Base-by-base conservation (phyloP, 2,797 vertebrate genomes). In the Betta splendens region DNA sequence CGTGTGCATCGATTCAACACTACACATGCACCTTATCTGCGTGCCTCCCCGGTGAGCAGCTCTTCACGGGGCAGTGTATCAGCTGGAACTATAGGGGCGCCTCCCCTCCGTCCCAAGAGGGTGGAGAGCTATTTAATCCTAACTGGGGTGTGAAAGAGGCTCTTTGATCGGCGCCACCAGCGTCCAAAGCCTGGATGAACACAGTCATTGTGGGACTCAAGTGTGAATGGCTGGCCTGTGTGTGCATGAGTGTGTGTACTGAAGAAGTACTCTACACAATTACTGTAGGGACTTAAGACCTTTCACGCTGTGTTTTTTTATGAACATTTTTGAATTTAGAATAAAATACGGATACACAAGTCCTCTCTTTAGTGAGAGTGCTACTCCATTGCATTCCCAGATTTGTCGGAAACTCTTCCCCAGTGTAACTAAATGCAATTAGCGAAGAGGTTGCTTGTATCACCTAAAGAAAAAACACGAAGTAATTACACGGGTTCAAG, bases 151-250 rank as follows among this genome's bases (percentile, higher is more conserved):
- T 89, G 79, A 85, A 85, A 83, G 73, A 42, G 61, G 60, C 53
- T 69, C 84, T 87, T 85, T 87, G 84, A 88, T 74, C 40, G 47
- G 72, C 10, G 10, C 67, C 70, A 71, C 57, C 53, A 28, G 63
- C 68, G 48, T 68, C 78, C 48, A 69, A 35, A 68, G 61, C 50
- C 46, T 64, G 49, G 63, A 86, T 84, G 77, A 89, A 88, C 75
- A 83, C 66, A 18, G 61, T 62, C 73, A 76, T 80, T 88, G 81
- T 86, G 73, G 45, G 78, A 59, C 23, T 79, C 33, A 63, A 69
- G 74, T 71, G 78, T 85, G 79, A 85, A 87, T 85, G 72, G 49
- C 54, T 71, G 51, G 64, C 33, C 38, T 83, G 77, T 85, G 69
- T 40, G 63, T 64, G 36, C 43, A n/a, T 23, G 21, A 5, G 45